Base-by-base conservation (phyloP, 2,797 vertebrate genomes). In the Acanthis flammea region DNA sequence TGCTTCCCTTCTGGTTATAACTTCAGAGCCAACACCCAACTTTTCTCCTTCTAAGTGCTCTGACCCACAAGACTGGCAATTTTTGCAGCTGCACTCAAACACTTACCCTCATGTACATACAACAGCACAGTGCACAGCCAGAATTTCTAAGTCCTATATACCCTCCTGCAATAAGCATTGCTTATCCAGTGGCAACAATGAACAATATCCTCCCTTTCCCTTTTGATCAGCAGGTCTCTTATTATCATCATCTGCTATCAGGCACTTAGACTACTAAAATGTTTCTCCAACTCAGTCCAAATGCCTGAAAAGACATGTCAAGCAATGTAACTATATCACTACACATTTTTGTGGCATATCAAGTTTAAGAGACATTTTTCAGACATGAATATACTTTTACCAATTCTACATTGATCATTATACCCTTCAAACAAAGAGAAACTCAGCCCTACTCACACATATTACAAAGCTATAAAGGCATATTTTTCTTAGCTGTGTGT, bases 21-120 rank as follows among this genome's bases (percentile, higher is more conserved):
- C 31, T 84, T 73, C 35, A 72, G 65, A 78, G 86, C 61, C 92
- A 94, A 93, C 88, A 96, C 28, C 70, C 80, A 88, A 24, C 10
- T 68, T 70, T 55, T 78, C 58, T 73, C 45, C 44, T 74, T 47
- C 17, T 45, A 68, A 89, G 55, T 42, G 42, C 37, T 82, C 68
- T 62, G 42, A 80, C 61, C 33, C 54, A 88, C 70, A 88, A 93
- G 62, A 44, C 42, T 14, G n/a, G 51, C 39, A 70, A 42, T 31
- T 83, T 86, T 65, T 82, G 74, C 44, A 7, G 2, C 28, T 62
- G 48, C 21, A 25, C 35, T 50, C 31, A 21, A 67, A 54, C n/a
- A 5, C 25, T 67, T 28, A 54, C 18, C 19, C 65, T 72, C 19
- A 23, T 4, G 33, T 14, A 28, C 0, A 6, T 37, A 72, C 22